phyloP scores from a whole-genome alignment of 2,113 vertebrate genomes.

The Jaculus jaculus region DNA sequence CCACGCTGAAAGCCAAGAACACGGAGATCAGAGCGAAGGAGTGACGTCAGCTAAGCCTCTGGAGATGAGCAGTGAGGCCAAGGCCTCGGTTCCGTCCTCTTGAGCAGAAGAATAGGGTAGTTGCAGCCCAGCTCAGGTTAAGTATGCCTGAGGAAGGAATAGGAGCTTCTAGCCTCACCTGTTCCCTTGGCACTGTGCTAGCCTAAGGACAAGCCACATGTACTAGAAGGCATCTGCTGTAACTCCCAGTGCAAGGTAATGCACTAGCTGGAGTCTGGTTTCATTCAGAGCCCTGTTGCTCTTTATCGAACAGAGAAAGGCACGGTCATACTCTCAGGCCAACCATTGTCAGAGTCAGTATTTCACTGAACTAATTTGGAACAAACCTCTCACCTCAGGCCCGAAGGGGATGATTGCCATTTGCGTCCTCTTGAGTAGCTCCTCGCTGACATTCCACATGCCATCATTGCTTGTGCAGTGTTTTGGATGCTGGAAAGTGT shows the following conservation, averaged over 20 bases:
- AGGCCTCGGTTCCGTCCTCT: constrained; percentile 77
- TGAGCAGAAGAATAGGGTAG: constrained; percentile 85
- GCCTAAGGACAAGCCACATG: not conserved
- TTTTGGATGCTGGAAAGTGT: not conserved
- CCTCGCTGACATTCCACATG: constrained; percentile 47
- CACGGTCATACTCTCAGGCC: not conserved
- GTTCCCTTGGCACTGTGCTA: not conserved
- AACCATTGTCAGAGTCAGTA: constrained; percentile 33
- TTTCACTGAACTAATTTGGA: constrained; percentile 47
- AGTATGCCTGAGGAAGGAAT: constrained; percentile 87
- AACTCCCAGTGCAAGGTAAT: constrained; percentile 8
- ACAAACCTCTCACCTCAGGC: constrained; percentile 30
- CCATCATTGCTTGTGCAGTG: not conserved
- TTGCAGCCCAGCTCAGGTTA: constrained; percentile 85
- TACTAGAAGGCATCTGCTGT: not conserved
- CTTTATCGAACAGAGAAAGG: not conserved
- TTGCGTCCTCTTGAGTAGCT: constrained; percentile 19
- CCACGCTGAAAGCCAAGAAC: constrained; percentile 92
- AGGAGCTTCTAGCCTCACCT: not conserved
- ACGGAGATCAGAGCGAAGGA: constrained; percentile 91
- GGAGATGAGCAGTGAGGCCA: constrained; percentile 79
- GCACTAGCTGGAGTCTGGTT: not conserved
- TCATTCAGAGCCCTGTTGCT: constrained; percentile 2
- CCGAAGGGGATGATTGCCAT: not conserved
- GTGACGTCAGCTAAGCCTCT: constrained; percentile 86